These are phyloP conservation scores for Acomys russatus DNA, from an alignment of 2,797 vertebrate species.

Conservation along the genomic window DNA sequence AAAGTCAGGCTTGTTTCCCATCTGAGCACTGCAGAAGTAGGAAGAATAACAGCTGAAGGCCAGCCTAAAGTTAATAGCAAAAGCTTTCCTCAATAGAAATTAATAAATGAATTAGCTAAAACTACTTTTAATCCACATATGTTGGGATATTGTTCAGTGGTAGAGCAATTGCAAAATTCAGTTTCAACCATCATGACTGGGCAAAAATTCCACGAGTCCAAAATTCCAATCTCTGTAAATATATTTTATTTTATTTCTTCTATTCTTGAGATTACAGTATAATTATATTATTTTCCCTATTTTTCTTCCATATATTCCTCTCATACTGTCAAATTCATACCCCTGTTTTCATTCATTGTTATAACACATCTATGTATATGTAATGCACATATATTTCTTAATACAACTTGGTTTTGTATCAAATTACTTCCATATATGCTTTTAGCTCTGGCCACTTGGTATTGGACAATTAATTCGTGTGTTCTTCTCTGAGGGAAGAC, in stretches of 20 bases:
- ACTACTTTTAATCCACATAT: not conserved
- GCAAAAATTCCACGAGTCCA: not conserved
- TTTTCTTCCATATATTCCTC: too few species aligned
- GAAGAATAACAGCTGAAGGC: not conserved
- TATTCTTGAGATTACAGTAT: not conserved
- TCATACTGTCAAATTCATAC: not conserved
- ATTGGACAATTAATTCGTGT: too few species aligned
- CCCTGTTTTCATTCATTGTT: not conserved
- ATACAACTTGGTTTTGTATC: not conserved
- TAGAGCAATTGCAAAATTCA: not conserved
- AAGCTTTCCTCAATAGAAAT: not conserved
- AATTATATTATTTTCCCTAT: not conserved
- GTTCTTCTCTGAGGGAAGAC: not conserved
- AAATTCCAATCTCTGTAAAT: not conserved
- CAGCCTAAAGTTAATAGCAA: not conserved
- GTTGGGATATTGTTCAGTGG: not conserved
- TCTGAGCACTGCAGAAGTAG: fast-evolving
- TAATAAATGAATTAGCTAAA: not conserved
- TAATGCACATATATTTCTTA: not conserved
- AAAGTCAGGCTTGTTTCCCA: not conserved
- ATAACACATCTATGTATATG: not conserved
- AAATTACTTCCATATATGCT: too few species aligned
- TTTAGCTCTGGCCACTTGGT: not conserved
- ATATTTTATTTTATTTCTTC: not conserved
- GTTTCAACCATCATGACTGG: not conserved